Evolutionary conservation across 2,888 invertebrate species (phyloP), one percentile per base, ranked within the genome.

Genomic region (Pheosia gnoma): DNA sequence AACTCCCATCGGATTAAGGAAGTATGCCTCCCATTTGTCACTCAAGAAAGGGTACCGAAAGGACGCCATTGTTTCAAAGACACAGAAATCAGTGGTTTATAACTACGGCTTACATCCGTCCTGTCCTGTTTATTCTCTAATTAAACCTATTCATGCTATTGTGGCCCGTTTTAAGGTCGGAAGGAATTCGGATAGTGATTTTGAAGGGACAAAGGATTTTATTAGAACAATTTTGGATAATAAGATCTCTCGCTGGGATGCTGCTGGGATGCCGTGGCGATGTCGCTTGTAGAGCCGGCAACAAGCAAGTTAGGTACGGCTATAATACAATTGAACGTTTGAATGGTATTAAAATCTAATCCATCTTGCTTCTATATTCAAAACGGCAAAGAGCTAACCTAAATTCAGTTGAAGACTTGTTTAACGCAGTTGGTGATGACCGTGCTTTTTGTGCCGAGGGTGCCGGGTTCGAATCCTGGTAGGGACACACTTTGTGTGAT

Each of bases 11-110:
- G 86, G 86, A 88, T 89, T 87, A 90, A 83, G 87, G 87, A 90
- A 90, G 82, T 85, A 78, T 82, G 80, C 84, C 86, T 80, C 80
- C 84, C 88, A 90, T 91, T 91, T 88, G 88, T 91, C 90, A 90
- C 86, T 88, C 84, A 86, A 86, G 87, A 82, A 88, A 84, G 87
- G 85, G 80, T 78, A 83, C 82, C 76, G 71, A 85, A 84, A 82
- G 85, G 84, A 68, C 69, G 63, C 84, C 76, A 88, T 91, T 91
- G 91, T 91, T 85, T 83, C 65, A 61, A 74, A 82, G 83, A 84
- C 83, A 86, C 82, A 82, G 82, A 86, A 86, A 87, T 88, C 84
- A 77, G 75, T 75, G 77, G 77, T 78, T 81, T 80, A 85, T 82
- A 83, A 83, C 80, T 59, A 47, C 58, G 62, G 54, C 52, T 58